phyloP scores from a whole-genome alignment of 2,888 invertebrate species.

The Tachina fera region DNA sequence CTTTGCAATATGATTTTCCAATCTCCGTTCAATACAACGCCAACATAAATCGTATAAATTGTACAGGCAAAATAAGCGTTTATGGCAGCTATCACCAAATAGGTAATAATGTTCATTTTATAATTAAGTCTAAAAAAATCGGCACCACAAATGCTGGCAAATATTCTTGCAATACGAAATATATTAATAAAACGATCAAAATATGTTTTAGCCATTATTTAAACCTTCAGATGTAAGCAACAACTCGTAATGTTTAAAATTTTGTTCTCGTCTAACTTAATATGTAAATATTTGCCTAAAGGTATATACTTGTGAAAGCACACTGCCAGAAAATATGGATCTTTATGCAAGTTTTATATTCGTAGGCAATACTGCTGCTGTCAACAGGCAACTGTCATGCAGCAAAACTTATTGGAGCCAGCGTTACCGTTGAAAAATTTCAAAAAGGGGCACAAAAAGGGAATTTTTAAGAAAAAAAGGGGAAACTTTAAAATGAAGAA shows the following conservation, averaged over 20 bases:
- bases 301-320: neutral
- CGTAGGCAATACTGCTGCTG: too few species aligned
- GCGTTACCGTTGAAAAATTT: too few species aligned
- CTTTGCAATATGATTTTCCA: constrained; percentile 74
- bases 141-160: constrained; percentile 70
- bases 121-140: constrained; percentile 73
- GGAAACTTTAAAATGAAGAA: too few species aligned
- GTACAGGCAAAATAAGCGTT: constrained; percentile 71
- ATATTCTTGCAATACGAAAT: neutral
- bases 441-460: too few species aligned
- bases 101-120: constrained; percentile 72
- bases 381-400: too few species aligned
- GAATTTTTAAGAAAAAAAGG: too few species aligned
- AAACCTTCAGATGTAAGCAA: neutral
- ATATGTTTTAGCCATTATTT: constrained; percentile 21
- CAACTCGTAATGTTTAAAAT: neutral
- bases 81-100: constrained; percentile 56
- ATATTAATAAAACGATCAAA: constrained; percentile 40
- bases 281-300: too few species aligned
- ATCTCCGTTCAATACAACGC: constrained; percentile 70
- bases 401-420: too few species aligned
- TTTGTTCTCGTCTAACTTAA: too few species aligned
- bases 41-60: constrained; percentile 75
- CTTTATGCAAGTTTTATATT: too few species aligned
- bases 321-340: too few species aligned